phyloP scores from a whole-genome alignment of 2,113 vertebrate genomes.

The Cottus gobio region DNA sequence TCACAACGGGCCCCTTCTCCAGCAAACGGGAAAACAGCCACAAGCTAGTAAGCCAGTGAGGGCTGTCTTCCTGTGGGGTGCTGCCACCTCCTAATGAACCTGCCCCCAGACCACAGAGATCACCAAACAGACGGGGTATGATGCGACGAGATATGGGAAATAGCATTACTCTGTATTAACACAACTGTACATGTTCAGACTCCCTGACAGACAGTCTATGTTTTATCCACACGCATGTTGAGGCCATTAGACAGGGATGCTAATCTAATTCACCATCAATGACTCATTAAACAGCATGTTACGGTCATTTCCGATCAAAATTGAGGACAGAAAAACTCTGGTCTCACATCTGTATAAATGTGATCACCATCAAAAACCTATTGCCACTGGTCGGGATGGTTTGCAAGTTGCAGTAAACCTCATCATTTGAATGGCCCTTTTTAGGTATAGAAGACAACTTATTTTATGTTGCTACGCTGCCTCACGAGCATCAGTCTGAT shows the following conservation, averaged over 20 bases:
- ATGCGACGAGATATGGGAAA: neutral
- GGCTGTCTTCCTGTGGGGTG: conserved; percentile 51
- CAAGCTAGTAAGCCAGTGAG: conserved; percentile 42
- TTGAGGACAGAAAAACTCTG: neutral
- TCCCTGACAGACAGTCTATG: neutral
- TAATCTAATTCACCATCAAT: neutral
- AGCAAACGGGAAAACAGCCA: conserved; percentile 71
- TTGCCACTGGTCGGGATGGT: too few relatives aligned
- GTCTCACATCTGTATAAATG: too few relatives aligned
- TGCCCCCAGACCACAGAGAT: neutral
- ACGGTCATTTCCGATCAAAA: neutral
- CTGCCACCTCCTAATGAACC: conserved; percentile 37
- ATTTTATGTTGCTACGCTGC: too few relatives aligned
- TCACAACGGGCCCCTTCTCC: conserved; percentile 44
- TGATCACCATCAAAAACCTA: neutral
- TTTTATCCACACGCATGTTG: neutral
- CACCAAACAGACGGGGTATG: neutral
- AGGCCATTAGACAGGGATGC: neutral
- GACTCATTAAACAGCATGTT: neutral
- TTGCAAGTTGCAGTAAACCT: too few relatives aligned
- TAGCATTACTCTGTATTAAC: neutral
- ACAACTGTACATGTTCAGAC: neutral
- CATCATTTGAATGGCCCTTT: too few relatives aligned
- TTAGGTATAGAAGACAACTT: too few relatives aligned
- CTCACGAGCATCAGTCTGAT: too few relatives aligned